phyloP scores from a whole-genome alignment of 2,888 invertebrate genomes.

The Diarsia dahlii region DNA sequence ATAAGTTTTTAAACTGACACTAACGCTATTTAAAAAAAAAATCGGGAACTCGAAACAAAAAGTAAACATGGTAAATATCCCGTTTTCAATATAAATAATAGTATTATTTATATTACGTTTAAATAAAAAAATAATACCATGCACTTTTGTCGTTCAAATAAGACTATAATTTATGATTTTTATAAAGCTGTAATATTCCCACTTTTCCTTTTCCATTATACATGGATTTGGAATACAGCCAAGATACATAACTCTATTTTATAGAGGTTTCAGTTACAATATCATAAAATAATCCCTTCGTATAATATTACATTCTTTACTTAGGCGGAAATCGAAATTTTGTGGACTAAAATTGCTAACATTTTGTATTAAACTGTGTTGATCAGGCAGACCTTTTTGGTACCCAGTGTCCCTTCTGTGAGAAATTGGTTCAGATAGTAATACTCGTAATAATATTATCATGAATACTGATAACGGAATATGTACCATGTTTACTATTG shows the following conservation, averaged over 20 bases:
- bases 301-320: neutral
- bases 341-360: neutral
- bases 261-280: constrained; percentile 8
- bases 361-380: neutral
- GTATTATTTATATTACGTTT: no score
- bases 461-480: no score
- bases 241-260: constrained; percentile 18
- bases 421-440: neutral
- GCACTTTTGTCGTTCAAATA: neutral
- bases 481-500: no score
- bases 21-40: no score
- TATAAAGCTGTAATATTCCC: constrained; percentile 1
- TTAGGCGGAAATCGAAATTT: neutral
- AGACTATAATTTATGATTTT: neutral
- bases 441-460: neutral
- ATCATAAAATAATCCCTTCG: constrained; percentile 4
- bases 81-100: no score
- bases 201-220: neutral
- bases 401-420: neutral
- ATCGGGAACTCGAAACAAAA: no score
- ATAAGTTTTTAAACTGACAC: no score
- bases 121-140: neutral
- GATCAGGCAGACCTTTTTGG: neutral
- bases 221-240: constrained; percentile 17
- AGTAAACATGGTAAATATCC: no score